Evolutionary conservation across 2,888 invertebrate genomes (phyloP), one percentile per base, ranked within the genome.

Genomic region (Herminia tarsipennalis): DNA sequence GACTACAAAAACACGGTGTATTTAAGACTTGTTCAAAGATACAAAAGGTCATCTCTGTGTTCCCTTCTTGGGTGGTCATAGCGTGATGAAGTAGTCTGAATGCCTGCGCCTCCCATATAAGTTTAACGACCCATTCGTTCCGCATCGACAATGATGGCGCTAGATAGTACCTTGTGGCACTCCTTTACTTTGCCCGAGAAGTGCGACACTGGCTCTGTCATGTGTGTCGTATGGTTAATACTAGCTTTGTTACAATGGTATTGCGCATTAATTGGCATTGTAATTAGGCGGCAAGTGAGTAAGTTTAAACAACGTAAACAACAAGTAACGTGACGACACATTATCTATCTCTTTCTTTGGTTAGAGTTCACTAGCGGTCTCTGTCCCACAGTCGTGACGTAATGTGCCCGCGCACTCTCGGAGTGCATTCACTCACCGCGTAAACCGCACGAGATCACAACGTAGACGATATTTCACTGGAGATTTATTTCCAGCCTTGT

Each of bases 381-480:
- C 73, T 58, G 60, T 82, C 75, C n/a, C 70, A 51, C 75, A 37
- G 36, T 57, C 58, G 74, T 80, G 78, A 82, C 77, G 83, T 72
- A 75, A 76, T 54, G 71, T 72, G 76, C 75, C 59, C 71, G 76
- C 77, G 78, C 67, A 66, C 63, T 62, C 62, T 49, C 56, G 33
- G 71, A 77, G 81, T 87, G 86, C 88, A 87, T 88, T 88, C 88
- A 87, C 86, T 85, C 78, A 64, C 70, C 66, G 70, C 69, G 79
- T 82, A 81, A 85, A 80, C 82, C 77, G 72, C 80, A 76, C 73
- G 71, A 81, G 76, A 80, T 66, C 56, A 69, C 48, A 71, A 75
- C 76, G 78, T 72, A 66, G 30, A 42, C 49, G n/a, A 42, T 40
- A 54, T 58, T 54, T 24, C 14, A 28, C 5, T 16, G 3, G 10